Conservation (phyloP, 2,888 invertebrate species). For the Tetragnatha montana region DNA sequence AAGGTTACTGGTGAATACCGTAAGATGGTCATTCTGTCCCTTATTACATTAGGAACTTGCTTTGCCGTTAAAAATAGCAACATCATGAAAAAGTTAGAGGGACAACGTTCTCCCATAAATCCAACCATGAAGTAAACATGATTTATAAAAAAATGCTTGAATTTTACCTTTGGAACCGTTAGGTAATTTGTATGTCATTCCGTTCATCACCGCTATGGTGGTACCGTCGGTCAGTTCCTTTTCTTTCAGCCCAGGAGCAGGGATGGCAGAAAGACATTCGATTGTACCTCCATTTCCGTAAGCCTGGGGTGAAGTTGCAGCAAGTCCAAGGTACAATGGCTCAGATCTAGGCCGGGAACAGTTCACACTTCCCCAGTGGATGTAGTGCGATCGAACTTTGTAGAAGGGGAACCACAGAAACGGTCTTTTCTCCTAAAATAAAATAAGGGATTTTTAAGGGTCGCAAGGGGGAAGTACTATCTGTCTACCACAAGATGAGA, state of each 20-base stretch:
- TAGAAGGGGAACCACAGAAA: conserved; percentile 7
- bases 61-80: too few relatives aligned
- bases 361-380: conserved; percentile 38
- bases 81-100: too few relatives aligned
- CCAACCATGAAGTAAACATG: neutral
- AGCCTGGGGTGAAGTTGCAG: neutral
- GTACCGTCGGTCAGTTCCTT: neutral
- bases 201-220: conserved; percentile 9
- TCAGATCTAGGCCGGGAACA: conserved; percentile 27
- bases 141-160: neutral
- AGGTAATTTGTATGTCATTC: conserved; percentile 13
- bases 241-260: neutral
- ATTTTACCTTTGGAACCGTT: neutral
- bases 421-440: too few relatives aligned
- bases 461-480: too few relatives aligned
- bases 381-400: conserved; percentile 20
- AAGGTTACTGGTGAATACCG: too few relatives aligned
- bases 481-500: too few relatives aligned
- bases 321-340: conserved; percentile 26
- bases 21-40: too few relatives aligned
- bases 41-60: too few relatives aligned
- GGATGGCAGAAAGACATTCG: neutral
- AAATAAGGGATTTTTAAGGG: too few relatives aligned
- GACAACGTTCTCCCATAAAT: too few relatives aligned
- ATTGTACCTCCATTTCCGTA: conserved; percentile 43